Conservation (phyloP, 2,797 vertebrate genomes). For the Varecia variegata region DNA sequence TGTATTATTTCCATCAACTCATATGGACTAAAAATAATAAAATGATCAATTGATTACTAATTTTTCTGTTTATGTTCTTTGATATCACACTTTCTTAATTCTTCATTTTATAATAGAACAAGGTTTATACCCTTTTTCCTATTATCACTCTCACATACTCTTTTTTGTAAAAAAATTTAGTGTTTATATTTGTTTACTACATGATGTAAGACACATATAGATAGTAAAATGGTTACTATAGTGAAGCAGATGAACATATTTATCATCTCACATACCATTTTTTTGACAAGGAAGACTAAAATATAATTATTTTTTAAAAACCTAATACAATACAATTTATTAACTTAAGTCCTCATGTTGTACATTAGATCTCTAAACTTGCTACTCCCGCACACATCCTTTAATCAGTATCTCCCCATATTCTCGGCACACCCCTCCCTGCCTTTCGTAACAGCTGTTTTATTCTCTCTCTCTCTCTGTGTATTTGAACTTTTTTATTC, state of each 20-base stretch:
- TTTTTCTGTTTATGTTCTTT: neutral
- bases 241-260: neutral
- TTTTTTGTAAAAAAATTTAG: neutral
- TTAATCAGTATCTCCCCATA: neutral
- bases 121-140: neutral
- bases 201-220: neutral
- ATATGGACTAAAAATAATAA: neutral
- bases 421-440: neutral
- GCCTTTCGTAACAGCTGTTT: neutral
- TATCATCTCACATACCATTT: neutral
- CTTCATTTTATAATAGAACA: neutral
- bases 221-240: neutral
- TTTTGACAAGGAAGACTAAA: neutral
- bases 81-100: neutral
- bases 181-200: neutral
- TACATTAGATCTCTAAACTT: neutral
- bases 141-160: neutral
- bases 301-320: neutral
- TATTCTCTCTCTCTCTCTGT: neutral
- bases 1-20: neutral
- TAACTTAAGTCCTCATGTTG: neutral
- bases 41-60: neutral
- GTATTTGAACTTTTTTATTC: neutral
- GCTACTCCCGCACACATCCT: neutral
- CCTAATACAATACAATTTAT: neutral